These are phyloP conservation scores for Neoascia interrupta DNA, from an alignment of 2,888 invertebrate genomes.

Conservation along the genomic window DNA sequence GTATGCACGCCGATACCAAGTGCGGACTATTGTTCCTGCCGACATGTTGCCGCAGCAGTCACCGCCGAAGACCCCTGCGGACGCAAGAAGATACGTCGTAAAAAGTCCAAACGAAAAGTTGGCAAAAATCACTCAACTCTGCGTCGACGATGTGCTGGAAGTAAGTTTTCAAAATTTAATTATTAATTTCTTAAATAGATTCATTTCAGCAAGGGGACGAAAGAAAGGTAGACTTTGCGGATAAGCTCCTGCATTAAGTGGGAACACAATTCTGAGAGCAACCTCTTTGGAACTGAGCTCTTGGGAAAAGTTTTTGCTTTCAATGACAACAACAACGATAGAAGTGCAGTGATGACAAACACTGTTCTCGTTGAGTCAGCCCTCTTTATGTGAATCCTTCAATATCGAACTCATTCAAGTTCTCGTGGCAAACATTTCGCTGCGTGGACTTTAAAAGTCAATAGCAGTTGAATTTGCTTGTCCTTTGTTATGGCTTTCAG, in stretches of 20 bases:
- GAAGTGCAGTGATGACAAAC: slow-evolving; percentile 3
- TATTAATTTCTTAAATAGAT: background rate
- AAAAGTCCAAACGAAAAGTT: slow-evolving; percentile 71
- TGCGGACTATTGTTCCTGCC: slow-evolving; percentile 50
- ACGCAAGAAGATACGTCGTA: slow-evolving; percentile 70
- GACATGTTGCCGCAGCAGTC: slow-evolving; percentile 23
- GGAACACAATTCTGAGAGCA: slow-evolving; percentile 30
- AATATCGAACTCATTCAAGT: slow-evolving; percentile 26
- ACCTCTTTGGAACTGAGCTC: slow-evolving; percentile 16
- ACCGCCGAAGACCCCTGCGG: slow-evolving; percentile 48
- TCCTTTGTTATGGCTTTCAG: slow-evolving; percentile 3
- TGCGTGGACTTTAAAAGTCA: slow-evolving; percentile 31
- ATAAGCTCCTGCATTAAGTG: slow-evolving; percentile 19
- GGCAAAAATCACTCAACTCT: slow-evolving; percentile 73
- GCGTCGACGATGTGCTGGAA: slow-evolving; percentile 63
- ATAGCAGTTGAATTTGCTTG: slow-evolving; percentile 40
- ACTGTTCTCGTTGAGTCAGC: slow-evolving; percentile 5
- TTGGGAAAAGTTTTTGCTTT: slow-evolving; percentile 39
- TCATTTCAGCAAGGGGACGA: background rate
- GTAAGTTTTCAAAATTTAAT: slow-evolving; percentile 64
- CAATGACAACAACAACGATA: background rate
- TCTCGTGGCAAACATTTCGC: no score
- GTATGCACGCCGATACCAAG: slow-evolving; percentile 52
- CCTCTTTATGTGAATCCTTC: slow-evolving; percentile 27
- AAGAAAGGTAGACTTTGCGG: slow-evolving; percentile 9